phyloP scores from a whole-genome alignment of 23 tunicate genomes.

The Clavelina lepadiformis region DNA sequence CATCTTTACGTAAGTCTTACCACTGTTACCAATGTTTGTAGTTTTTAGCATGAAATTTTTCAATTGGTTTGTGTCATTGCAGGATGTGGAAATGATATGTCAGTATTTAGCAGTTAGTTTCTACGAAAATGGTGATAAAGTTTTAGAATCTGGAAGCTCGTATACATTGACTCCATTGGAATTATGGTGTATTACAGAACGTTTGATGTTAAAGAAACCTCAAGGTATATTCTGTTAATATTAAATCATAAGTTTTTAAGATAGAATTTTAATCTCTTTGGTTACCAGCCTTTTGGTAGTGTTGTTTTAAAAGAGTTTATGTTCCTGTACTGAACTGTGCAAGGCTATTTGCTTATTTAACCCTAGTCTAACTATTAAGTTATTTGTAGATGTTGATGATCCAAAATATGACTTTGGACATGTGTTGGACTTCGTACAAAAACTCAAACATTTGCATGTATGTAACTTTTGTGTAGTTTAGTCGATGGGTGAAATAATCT shows the following conservation, averaged over 20 bases:
- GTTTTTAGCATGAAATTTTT: background rate
- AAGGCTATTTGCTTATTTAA: too few species aligned
- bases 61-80: too few species aligned
- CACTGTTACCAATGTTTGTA: background rate
- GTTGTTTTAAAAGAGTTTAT: background rate
- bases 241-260: background rate
- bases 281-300: background rate
- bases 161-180: constrained; percentile 26
- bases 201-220: constrained; percentile 17
- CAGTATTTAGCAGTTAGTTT: constrained; percentile 14
- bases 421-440: constrained; percentile 29
- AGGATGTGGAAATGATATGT: constrained; percentile 38
- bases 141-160: constrained; percentile 13
- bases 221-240: constrained; percentile 1
- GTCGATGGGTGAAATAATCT: too few species aligned
- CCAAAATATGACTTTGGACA: constrained; percentile 40
- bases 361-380: background rate
- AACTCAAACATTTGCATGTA: constrained; percentile 30
- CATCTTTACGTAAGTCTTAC: constrained; percentile 23
- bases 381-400: constrained; percentile 29
- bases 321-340: background rate
- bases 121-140: constrained; percentile 15
- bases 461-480: background rate
- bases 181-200: constrained; percentile 28
- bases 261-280: background rate